Conservation (phyloP, 35 echinoderm and acorn worm species). For the Heliocidaris erythrogramma region DNA sequence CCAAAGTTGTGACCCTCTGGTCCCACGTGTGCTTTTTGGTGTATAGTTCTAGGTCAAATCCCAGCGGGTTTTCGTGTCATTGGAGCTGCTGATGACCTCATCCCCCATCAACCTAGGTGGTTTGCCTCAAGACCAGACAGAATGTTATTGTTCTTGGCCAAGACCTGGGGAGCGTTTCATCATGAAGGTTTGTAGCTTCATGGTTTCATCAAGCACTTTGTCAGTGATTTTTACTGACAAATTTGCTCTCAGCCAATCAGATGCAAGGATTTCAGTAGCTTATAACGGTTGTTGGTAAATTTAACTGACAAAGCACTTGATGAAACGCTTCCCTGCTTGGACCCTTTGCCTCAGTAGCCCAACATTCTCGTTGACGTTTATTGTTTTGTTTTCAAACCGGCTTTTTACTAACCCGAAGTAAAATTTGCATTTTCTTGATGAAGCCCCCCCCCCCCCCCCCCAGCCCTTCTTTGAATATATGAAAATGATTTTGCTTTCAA, state of each 20-base stretch:
- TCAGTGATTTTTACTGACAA: too few species aligned
- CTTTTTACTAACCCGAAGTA: not conserved
- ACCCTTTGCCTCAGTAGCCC: not conserved
- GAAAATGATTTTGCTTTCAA: not conserved
- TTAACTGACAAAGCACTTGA: not conserved
- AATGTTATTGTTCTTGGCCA: too few species aligned
- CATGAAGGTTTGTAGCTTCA: too few species aligned
- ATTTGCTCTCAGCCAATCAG: too few species aligned
- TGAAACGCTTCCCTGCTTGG: too few species aligned
- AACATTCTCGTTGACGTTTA: not conserved
- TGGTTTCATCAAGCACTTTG: too few species aligned
- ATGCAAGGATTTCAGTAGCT: too few species aligned
- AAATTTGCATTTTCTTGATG: not conserved
- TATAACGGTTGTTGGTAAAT: not conserved
- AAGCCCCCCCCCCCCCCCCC: not conserved
- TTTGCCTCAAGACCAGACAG: not conserved
- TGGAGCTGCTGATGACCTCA: not conserved
- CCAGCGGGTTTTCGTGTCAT: not conserved
- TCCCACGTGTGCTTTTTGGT: not conserved
- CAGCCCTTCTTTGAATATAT: not conserved
- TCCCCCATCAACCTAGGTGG: not conserved
- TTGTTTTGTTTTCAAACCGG: not conserved
- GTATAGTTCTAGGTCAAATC: slow-evolving; percentile 2
- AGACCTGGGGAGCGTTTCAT: too few species aligned
- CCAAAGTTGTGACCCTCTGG: not conserved